These are phyloP conservation scores for Leptobrachium leishanense DNA, from an alignment of 2,113 vertebrate species.

Conservation along the genomic window DNA sequence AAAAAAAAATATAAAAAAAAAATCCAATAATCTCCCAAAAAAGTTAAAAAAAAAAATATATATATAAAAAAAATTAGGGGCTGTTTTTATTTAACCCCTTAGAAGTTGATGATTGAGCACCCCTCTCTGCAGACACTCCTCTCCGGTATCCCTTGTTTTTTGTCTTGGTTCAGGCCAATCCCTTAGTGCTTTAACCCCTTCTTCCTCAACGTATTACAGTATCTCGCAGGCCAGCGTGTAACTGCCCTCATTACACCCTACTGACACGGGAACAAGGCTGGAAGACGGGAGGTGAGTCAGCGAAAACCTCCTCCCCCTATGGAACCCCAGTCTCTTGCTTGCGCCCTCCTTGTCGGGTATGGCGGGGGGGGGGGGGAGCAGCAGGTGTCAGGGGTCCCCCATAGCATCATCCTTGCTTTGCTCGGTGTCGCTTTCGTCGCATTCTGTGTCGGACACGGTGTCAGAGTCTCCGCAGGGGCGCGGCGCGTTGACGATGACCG, in stretches of 20 bases:
- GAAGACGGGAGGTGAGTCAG: conserved; percentile 1
- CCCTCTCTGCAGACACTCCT: conserved; percentile 18
- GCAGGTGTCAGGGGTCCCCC: conserved; percentile 77
- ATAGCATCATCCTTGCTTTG: conserved; percentile 71
- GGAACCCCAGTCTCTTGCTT: conserved; percentile 13
- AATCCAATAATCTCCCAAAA: not conserved
- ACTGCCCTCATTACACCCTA: conserved; percentile 30
- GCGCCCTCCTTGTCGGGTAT: conserved; percentile 47
- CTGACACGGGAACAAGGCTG: conserved; percentile 14
- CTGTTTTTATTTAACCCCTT: conserved; percentile 9
- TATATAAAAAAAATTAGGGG: not conserved
- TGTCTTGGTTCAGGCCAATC: conserved; percentile 23
- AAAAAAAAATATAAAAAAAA: not conserved
- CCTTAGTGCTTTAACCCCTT: conserved; percentile 45
- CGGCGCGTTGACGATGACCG: conserved; percentile 83
- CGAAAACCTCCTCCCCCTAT: not conserved
- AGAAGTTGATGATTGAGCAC: not conserved
- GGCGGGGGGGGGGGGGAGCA: conserved; percentile 8
- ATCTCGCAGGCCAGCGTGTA: conserved; percentile 37
- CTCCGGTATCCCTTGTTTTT: not conserved
- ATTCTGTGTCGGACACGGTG: conserved; percentile 89
- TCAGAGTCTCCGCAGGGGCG: conserved; percentile 79
- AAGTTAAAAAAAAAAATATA: no score
- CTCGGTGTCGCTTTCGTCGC: conserved; percentile 75
- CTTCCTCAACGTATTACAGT: conserved; percentile 40